Evolutionary conservation across 64 coral and sea anemone genomes (phyloP).

Genomic region (Montipora sp.): DNA sequence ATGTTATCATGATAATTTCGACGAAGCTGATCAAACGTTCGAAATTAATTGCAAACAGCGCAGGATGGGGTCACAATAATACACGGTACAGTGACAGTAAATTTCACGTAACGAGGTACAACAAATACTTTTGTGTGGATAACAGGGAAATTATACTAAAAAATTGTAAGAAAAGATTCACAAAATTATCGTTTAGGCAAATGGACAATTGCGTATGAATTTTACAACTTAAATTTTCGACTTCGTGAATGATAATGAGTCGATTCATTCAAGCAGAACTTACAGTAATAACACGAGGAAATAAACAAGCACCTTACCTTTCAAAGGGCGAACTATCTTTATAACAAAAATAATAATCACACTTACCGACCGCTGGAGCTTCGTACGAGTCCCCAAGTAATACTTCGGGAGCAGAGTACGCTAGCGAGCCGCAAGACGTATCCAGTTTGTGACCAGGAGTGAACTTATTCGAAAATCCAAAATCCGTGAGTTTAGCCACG

Average conservation of each 20-base stretch:
- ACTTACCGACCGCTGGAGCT: slow-evolving; percentile 97
- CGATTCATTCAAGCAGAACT: not conserved
- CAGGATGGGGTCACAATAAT: not conserved
- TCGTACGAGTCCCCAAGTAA: slow-evolving; percentile 97
- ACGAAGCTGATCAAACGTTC: not conserved
- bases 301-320: not conserved
- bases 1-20: not conserved
- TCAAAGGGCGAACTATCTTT: not conserved
- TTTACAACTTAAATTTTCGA: no score
- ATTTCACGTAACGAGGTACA: not conserved
- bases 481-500: slow-evolving; percentile 98
- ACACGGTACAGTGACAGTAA: not conserved
- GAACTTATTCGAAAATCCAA: slow-evolving; percentile 99
- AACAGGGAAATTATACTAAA: not conserved
- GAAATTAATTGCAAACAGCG: not conserved
- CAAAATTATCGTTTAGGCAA: not conserved
- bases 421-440: slow-evolving; percentile 93
- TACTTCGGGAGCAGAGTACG: slow-evolving; percentile 98
- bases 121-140: not conserved
- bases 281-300: not conserved
- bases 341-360: not conserved
- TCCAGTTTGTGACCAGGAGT: slow-evolving; percentile 92
- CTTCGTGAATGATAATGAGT: not conserved
- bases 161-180: not conserved
- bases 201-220: no score